phyloP scores from a whole-genome alignment of 1,140 invertebrate genomes.

The Arctopsyche grandis region DNA sequence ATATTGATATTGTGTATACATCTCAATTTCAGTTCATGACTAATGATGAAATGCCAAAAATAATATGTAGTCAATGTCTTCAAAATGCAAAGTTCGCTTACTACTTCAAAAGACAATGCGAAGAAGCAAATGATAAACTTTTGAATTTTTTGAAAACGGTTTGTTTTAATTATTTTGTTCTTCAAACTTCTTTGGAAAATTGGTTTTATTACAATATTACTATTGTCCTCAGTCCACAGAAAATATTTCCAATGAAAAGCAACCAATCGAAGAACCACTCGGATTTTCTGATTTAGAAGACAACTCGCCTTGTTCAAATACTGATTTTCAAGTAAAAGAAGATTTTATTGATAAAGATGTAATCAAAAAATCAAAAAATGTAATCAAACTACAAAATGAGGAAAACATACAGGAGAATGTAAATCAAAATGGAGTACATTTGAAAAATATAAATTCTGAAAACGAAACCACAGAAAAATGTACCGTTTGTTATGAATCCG shows the following conservation, averaged over 20 bases:
- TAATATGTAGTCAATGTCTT: constrained; percentile 61
- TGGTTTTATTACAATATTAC: neutral
- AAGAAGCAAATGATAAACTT: constrained; percentile 59
- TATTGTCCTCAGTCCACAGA: neutral
- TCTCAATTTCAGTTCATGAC: constrained; percentile 58
- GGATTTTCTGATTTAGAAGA: constrained; percentile 8
- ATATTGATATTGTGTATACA: neutral
- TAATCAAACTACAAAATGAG: neutral
- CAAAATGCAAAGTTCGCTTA: constrained; percentile 60
- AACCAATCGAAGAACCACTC: neutral
- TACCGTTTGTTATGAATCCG: constrained; percentile 28
- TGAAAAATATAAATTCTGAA: neutral
- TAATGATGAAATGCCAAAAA: constrained; percentile 62
- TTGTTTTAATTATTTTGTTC: neutral
- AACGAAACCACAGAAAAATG: constrained; percentile 31
- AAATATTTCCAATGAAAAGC: neutral
- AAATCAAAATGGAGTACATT: neutral
- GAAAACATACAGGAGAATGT: neutral
- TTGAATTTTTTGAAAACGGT: constrained; percentile 53
- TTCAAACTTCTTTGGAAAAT: neutral
- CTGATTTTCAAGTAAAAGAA: neutral
- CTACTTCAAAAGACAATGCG: constrained; percentile 63
- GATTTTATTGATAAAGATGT: neutral
- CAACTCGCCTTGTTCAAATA: neutral
- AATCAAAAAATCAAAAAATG: neutral